These are phyloP conservation scores for Podabrus alpinus DNA, from an alignment of 2,888 invertebrate genomes.

Conservation along the genomic window DNA sequence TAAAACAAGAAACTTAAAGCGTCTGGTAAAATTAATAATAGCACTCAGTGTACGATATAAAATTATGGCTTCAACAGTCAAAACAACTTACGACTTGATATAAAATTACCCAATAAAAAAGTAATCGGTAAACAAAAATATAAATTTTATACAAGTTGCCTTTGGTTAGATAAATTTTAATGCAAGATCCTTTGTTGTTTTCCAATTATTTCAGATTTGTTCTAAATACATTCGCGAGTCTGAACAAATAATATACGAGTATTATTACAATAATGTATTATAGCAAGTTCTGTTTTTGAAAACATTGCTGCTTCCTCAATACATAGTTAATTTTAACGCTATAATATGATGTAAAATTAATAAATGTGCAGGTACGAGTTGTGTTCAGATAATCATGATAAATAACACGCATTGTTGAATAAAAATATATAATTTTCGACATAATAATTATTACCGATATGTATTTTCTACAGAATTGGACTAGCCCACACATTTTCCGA, in stretches of 20 bases:
- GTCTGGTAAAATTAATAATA: conserved; percentile 21
- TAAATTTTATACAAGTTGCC: neutral
- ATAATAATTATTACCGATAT: too few species aligned
- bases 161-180: neutral
- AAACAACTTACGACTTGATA: neutral
- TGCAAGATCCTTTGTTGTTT: neutral
- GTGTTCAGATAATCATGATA: neutral
- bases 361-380: neutral
- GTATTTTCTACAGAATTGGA: too few species aligned
- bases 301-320: neutral
- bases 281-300: neutral
- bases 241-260: neutral
- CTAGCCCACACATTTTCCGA: too few species aligned
- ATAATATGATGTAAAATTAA: neutral
- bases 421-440: neutral
- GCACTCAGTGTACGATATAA: conserved; percentile 4
- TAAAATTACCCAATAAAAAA: neutral
- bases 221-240: neutral
- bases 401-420: neutral
- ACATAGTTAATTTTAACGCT: neutral
- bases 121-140: neutral
- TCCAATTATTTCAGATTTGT: neutral
- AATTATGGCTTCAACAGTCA: neutral
- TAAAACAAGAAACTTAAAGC: conserved; percentile 15
- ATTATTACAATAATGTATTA: neutral